A percentile compares a stretch with the other conserved stretches of the same genome.
phyloP scores from a whole-genome alignment of 1,140 invertebrate species.

The Drosophila varians region DNA sequence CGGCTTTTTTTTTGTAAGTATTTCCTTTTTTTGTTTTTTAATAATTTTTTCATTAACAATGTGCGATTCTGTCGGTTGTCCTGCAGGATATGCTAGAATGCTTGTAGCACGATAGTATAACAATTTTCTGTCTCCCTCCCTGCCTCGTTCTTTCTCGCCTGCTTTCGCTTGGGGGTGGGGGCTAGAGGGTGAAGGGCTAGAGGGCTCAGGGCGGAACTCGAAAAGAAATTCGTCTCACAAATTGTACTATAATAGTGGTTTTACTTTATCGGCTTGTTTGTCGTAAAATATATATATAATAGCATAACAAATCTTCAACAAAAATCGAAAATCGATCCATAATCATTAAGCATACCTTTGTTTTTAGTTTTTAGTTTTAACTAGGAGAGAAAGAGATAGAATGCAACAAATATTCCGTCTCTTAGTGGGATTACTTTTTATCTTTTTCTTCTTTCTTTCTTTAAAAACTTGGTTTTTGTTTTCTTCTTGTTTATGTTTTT shows the following conservation, averaged over 20 bases:
- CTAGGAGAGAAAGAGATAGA: conserved; percentile 48
- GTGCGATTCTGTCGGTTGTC: conserved; percentile 56
- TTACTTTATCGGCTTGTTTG: conserved; percentile 21
- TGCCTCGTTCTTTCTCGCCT: conserved; percentile 1
- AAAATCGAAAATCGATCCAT: conserved; percentile 49
- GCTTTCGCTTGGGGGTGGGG: conserved; percentile 1
- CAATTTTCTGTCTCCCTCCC: conserved; percentile 43
- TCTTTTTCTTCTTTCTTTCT: neutral
- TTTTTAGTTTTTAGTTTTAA: conserved; percentile 15
- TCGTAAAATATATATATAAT: conserved; percentile 43
- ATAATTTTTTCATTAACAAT: conserved; percentile 66
- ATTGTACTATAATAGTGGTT: conserved; percentile 45
- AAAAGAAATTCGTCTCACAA: conserved; percentile 48
- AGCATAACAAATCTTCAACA: conserved; percentile 46
- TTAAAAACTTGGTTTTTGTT: conserved; percentile 29
- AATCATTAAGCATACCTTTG: conserved; percentile 34
- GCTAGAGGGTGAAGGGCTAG: no score
- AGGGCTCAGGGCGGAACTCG: conserved; percentile 2
- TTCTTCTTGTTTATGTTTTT: neutral
- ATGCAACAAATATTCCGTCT: conserved; percentile 36
- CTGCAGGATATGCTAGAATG: conserved; percentile 61
- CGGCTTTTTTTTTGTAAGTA: conserved; percentile 4
- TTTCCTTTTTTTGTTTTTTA: conserved; percentile 6
- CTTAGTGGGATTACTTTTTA: conserved; percentile 21
- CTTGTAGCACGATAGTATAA: conserved; percentile 73